Percentiles rank a stretch among this genome's conserved stretches.
Evolutionary conservation across 1,140 invertebrate species (phyloP).

Genomic region (Lordiphosa collinella): DNA sequence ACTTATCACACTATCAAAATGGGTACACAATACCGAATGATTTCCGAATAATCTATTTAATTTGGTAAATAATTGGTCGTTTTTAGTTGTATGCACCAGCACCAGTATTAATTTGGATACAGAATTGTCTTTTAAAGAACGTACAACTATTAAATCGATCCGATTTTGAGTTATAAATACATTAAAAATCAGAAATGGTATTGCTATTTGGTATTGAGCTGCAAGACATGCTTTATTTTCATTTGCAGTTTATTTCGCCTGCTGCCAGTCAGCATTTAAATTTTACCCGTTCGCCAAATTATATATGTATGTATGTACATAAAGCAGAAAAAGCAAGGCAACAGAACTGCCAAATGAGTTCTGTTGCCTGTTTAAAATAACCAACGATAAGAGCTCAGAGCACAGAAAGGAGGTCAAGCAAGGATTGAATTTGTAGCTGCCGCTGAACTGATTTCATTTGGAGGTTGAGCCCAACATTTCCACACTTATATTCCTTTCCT

Average conservation of each 20-base stretch:
- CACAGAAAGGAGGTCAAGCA: not conserved
- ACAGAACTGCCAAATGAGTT: conserved; percentile 2
- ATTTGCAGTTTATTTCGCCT: conserved; percentile 59
- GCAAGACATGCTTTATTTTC: not conserved
- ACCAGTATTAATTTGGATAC: no score
- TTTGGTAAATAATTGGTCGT: no score
- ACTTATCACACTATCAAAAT: no score
- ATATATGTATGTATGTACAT: conserved; percentile 58
- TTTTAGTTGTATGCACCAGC: no score
- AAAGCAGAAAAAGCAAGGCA: conserved; percentile 21
- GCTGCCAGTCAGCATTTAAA: conserved; percentile 24
- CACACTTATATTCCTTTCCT: not conserved
- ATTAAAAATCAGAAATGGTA: no score
- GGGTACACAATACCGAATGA: no score
- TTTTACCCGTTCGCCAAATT: conserved; percentile 37
- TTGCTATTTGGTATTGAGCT: not conserved
- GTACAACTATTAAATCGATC: no score
- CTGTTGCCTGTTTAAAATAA: conserved; percentile 33
- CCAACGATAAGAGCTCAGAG: not conserved
- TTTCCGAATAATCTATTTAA: no score
- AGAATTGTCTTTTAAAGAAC: no score
- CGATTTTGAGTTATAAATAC: no score
- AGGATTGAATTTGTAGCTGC: conserved; percentile 20
- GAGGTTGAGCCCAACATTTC: not conserved
- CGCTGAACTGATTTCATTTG: conserved; percentile 7